Evolutionary conservation across 2,113 vertebrate genomes (phyloP), one percentile per base, ranked within the genome.

Genomic region (Oreochromis niloticus): DNA sequence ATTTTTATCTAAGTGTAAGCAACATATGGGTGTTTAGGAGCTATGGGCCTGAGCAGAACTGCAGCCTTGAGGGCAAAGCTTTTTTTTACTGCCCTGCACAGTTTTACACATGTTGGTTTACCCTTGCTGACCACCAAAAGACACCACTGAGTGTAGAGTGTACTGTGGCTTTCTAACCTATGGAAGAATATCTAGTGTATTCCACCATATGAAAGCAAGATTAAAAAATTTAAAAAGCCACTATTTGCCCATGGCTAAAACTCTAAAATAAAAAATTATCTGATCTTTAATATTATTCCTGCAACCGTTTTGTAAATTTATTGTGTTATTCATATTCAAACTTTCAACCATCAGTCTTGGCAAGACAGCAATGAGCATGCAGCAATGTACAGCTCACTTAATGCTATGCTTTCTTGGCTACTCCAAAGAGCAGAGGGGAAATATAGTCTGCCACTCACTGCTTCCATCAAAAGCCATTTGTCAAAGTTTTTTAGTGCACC

Each of bases 381-480:
- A 88, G 82, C 9, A 30, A 87, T 73, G 75, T 68, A 89, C 85
- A 89, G 56, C 46, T 83, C 46, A 78, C 80, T 89, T 90, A 89
- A 90, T 88, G 71, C 90, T 85, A 52, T 59, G 78, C 54, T 91
- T 63, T 90, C 79, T 68, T 41, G 78, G 82, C 79, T 85, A 88
- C 86, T 93, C 86, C 48, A 52, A 81, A 68, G 78, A 91, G 79
- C 50, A 46, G 41, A 7, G 7, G 43, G 80, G 27, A 30, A 79
- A 87, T 82, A 78, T 50, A 84, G 85, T 83, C 63, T 90, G 83
- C 85, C 90, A 94, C 89, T 92, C 89, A 88, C 82, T 55, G 80
- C 81, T 52, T 93, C 89, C 84, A 93, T 93, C 92, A 91, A 89
- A 93, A 89, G 87, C 89, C 88, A 93, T 94, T 93, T 93, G 91